Base-by-base conservation (phyloP, 2,888 invertebrate species). In the Drosophila barbarae region DNA sequence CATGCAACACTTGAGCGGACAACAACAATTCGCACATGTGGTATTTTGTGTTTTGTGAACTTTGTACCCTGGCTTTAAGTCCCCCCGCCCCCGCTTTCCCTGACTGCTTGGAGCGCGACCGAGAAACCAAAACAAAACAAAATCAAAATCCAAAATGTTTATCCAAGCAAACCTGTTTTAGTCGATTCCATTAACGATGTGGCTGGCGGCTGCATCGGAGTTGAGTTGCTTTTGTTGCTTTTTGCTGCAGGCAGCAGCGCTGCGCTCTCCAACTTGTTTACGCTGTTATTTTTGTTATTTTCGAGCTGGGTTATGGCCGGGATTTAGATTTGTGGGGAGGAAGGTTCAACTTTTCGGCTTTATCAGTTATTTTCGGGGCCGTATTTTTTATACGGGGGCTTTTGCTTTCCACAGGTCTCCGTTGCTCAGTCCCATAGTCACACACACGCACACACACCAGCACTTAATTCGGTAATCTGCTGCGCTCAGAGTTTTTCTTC, bases 161-260 rank as follows among this genome's bases (percentile, higher is more conserved):
- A 53, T 47, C 28, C 35, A 49, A 44, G 58, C 69, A 77, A 79
- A 79, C 78, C 78, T 51, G 78, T 79, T 83, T 69, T 52, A 54
- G 69, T 70, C 30, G 65, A 41, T 49, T 61, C 46, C 52, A 42
- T 68, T 68, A 47, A 46, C n/a, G 23, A 54, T 57, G 53, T 38
- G 53, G 41, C 42, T 38, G 53, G 41, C 42, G 38, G 28, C 47
- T 39, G 50, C 74, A 41, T 52, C n/a, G 18, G 42, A 28, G 30
- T 32, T 36, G 52, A 30, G 63, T 38, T 42, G 15, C 21, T 47
- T 18, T 42, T 9, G 0, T 6, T 21, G 46, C 21, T 28, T 21
- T 12, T 32, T 23, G 9, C 23, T 28, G 50, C 50, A 28, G 12
- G 26, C 42, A 41, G 5, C 26, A 21, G 21, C 21, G 30, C 23